Evolutionary conservation across 2,113 vertebrate genomes (phyloP), one percentile per base, ranked within the genome.

Genomic region (Tauraco erythrolophus): DNA sequence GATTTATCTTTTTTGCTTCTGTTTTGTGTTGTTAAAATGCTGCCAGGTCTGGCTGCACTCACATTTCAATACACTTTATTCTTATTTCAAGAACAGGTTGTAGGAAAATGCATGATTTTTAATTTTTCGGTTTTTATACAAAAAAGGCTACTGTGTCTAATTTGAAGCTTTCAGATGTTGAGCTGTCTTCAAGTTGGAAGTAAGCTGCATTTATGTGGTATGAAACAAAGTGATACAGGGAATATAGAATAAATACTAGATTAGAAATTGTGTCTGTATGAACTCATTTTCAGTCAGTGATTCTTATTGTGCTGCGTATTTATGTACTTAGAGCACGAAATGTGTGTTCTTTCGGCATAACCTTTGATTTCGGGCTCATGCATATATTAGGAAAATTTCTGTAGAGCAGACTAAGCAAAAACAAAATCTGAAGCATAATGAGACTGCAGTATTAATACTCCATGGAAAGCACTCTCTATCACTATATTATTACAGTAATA

Each of bases 351-450:
- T 92, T 33, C 91, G 74, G 28, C 70, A 33, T 87, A 57, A 94
- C 79, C 37, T 71, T 89, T 45, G 14, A 12, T 92, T 96, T 94
- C 50, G 58, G 84, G 31, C 70, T 89, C n/a, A 57, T 61, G 84
- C 43, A 30, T 50, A 0, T 72, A 37, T 88, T 79, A 41, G 60
- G 27, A 94, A 57, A 62, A 81, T 35, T 82, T 60, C 66, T 72
- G 19, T 72, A 17, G 69, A 84, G 70, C 80, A 92, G 69, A 76
- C 22, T 95, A 79, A 92, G 89, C 72, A 78, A 64, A 81, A 75
- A 11, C 33, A 88, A 79, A 84, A 82, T 64, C 41, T 57, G 77
- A 92, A 89, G 41, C 65, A 7, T 65, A 82, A 84, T 79, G 86
- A 91, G 72, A 60, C 80, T 91, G 89, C 65, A 91, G 56, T 82